Conservation (phyloP, 2,888 invertebrate genomes). For the Lithophane semibrunnea region DNA sequence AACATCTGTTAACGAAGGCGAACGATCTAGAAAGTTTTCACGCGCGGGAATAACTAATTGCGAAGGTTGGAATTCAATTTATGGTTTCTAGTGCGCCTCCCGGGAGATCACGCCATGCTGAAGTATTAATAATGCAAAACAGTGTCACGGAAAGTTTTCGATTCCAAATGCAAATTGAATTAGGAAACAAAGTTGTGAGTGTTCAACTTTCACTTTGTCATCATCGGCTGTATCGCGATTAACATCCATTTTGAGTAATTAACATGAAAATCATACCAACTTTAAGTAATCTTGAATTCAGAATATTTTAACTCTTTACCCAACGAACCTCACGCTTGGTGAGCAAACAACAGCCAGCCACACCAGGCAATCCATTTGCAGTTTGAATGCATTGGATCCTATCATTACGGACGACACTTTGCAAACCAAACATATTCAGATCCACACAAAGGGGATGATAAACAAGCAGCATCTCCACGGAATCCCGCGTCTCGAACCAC, state of each 20-base stretch:
- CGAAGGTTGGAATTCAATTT: conserved; percentile 91
- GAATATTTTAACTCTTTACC: conserved; percentile 34
- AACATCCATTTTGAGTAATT: conserved; percentile 73
- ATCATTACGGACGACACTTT: conserved; percentile 55
- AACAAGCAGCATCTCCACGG: conserved; percentile 54
- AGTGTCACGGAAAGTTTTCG: conserved; percentile 90
- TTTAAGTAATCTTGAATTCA: conserved; percentile 30
- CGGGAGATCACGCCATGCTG: conserved; percentile 88
- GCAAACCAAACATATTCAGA: conserved; percentile 62
- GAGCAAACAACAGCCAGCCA: conserved; percentile 25
- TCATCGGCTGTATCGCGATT: conserved; percentile 81
- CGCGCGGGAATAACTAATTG: conserved; percentile 91
- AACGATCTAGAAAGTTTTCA: conserved; percentile 91
- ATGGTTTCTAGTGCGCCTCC: conserved; percentile 89
- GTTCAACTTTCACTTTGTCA: conserved; percentile 82
- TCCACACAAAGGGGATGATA: conserved; percentile 61
- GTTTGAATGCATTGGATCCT: conserved; percentile 55
- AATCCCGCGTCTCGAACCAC: conserved; percentile 48
- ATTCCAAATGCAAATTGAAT: conserved; percentile 90
- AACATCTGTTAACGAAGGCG: conserved; percentile 91
- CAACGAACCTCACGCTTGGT: not conserved
- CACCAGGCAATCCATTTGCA: conserved; percentile 46
- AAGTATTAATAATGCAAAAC: conserved; percentile 91
- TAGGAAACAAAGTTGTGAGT: conserved; percentile 88
- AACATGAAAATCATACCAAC: conserved; percentile 53